Conservation (phyloP, 2,797 vertebrate genomes). For the Bovichtus diacanthus region DNA sequence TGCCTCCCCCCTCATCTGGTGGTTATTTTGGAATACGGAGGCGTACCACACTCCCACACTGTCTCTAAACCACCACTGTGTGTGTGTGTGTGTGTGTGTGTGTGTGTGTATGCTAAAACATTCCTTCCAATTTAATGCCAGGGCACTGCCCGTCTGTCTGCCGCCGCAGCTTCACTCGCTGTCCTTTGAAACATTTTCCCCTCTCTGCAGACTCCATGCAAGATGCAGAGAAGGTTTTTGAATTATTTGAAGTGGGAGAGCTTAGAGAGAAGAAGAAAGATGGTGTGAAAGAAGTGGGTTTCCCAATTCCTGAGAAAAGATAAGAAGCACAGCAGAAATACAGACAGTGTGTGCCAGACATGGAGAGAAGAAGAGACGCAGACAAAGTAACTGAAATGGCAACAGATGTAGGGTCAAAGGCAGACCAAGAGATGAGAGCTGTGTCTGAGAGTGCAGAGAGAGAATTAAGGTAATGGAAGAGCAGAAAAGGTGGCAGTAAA, state of each 20-base stretch:
- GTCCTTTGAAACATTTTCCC: constrained; percentile 44
- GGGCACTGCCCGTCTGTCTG: constrained; percentile 51
- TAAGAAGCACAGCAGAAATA: constrained; percentile 18
- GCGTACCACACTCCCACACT: constrained; percentile 73
- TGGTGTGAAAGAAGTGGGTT: constrained; percentile 11
- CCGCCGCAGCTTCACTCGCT: constrained; percentile 36
- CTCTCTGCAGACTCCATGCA: constrained; percentile 23
- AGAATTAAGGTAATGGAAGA: constrained; percentile 17
- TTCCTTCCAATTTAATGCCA: constrained; percentile 66
- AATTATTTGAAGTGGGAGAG: constrained; percentile 41
- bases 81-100: constrained; percentile 36
- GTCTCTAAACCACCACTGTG: constrained; percentile 77
- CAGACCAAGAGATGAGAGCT: constrained; percentile 20
- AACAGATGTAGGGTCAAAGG: constrained; percentile 46
- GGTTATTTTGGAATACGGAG: constrained; percentile 77
- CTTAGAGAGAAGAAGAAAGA: constrained; percentile 18
- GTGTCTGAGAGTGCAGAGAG: constrained; percentile 18
- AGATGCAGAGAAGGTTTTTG: constrained; percentile 29
- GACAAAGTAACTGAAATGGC: constrained; percentile 15
- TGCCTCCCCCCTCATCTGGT: constrained; percentile 78
- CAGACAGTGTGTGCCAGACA: constrained; percentile 24
- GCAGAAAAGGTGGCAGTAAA: constrained; percentile 11
- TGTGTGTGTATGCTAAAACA: constrained; percentile 43
- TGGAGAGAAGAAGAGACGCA: constrained; percentile 9
- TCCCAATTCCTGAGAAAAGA: constrained; percentile 31